These are phyloP conservation scores for Centrocercus urophasianus DNA, from an alignment of 2,113 vertebrate genomes.

Conservation along the genomic window DNA sequence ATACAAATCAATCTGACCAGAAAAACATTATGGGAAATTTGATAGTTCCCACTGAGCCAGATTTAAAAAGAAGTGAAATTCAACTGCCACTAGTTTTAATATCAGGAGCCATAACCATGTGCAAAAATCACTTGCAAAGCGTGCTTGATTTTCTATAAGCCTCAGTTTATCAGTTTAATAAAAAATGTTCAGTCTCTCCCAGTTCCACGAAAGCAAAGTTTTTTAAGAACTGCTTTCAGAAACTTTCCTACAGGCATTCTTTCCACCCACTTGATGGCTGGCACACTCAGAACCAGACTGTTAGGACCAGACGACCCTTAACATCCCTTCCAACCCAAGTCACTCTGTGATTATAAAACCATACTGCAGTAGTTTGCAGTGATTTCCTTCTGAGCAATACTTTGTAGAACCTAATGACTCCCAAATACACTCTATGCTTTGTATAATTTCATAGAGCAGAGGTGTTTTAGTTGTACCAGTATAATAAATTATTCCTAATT, in stretches of 20 bases:
- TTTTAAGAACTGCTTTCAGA: not conserved
- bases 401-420: not conserved
- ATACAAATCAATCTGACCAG: constrained; percentile 32
- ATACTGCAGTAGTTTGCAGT: not conserved
- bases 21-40: constrained; percentile 27
- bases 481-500: not conserved
- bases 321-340: too few relatives aligned
- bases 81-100: constrained; percentile 7
- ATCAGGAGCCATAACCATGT: not conserved
- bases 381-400: not conserved
- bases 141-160: not conserved
- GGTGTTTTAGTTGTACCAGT: not conserved
- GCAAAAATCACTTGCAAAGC: not conserved
- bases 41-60: constrained; percentile 4
- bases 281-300: not conserved
- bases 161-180: constrained; percentile 27
- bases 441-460: not conserved
- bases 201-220: not conserved
- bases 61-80: constrained; percentile 53
- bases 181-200: constrained; percentile 1
- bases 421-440: not conserved
- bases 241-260: not conserved
- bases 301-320: too few relatives aligned
- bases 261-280: not conserved
- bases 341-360: too few relatives aligned